Conservation (phyloP, 2,888 invertebrate genomes). For the Phasia obesa region DNA sequence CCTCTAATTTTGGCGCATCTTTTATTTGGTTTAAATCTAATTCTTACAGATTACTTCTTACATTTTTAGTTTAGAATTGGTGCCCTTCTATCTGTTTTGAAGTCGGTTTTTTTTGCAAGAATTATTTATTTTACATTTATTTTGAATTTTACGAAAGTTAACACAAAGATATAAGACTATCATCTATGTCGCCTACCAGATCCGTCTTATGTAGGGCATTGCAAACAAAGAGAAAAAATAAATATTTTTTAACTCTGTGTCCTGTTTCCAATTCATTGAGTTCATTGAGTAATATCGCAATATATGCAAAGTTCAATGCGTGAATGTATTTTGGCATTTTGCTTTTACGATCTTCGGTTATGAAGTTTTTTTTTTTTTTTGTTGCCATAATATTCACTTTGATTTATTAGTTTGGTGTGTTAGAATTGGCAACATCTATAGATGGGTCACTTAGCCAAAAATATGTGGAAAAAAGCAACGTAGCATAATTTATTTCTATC, state of each 20-base stretch:
- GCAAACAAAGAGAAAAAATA: background rate
- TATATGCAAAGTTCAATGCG: constrained; percentile 54
- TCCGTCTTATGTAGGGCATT: constrained; percentile 19
- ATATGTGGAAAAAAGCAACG: constrained; percentile 8
- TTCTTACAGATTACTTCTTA: no score
- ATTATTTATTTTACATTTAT: no score
- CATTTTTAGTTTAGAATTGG: no score
- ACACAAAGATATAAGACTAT: background rate
- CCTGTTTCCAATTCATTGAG: constrained; percentile 49
- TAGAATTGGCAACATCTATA: constrained; percentile 63
- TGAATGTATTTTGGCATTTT: constrained; percentile 23
- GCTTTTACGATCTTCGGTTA: constrained; percentile 10
- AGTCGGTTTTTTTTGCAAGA: no score
- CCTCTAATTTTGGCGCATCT: no score
- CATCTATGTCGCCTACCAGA: background rate
- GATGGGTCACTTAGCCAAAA: constrained; percentile 54
- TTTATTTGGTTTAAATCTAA: no score
- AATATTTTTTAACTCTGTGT: constrained; percentile 37
- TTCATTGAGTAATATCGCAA: constrained; percentile 29
- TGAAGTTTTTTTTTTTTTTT: background rate
- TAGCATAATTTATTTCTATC: constrained; percentile 39
- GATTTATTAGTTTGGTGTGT: constrained; percentile 64
- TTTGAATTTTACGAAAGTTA: background rate
- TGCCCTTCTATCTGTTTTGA: no score
- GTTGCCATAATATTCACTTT: constrained; percentile 33